Evolutionary conservation across 1,140 invertebrate species (phyloP).

Genomic region (Saccostrea cuccullata): DNA sequence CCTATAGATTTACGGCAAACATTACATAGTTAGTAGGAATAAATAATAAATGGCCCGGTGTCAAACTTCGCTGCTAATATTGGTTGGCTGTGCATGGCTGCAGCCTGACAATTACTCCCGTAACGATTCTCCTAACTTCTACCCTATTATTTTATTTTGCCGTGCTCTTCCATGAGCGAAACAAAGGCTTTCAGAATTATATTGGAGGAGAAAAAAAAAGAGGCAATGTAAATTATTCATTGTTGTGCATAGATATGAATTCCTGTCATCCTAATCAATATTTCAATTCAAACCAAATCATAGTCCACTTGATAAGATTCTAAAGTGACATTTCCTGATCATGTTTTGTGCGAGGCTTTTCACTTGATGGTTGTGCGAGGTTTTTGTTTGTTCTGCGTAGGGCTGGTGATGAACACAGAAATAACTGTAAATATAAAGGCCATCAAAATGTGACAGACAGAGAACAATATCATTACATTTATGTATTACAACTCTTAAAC

Average conservation of each 20-base stretch:
- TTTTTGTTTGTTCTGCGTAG: not conserved
- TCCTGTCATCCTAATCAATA: constrained; percentile 29
- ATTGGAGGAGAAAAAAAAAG: constrained; percentile 26
- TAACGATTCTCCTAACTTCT: not conserved
- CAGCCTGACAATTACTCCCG: constrained; percentile 7
- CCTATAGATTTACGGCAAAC: constrained; percentile 27
- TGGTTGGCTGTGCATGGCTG: not conserved
- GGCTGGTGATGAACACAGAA: not conserved
- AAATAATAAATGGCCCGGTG: constrained; percentile 9
- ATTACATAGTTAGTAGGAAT: constrained; percentile 18
- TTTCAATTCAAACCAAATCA: constrained; percentile 34
- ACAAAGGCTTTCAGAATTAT: constrained; percentile 29
- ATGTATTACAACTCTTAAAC: not conserved
- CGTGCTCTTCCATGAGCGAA: constrained; percentile 11
- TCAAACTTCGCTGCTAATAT: constrained; percentile 24
- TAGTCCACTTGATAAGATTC: constrained; percentile 20
- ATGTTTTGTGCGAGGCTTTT: not conserved
- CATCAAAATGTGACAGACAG: not conserved
- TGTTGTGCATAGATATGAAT: constrained; percentile 37
- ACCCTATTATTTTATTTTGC: constrained; percentile 27
- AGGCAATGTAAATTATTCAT: constrained; percentile 28
- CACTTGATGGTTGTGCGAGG: not conserved
- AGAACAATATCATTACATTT: not conserved
- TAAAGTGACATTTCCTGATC: constrained; percentile 3
- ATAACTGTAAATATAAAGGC: not conserved